Evolutionary conservation across 1,140 invertebrate species (phyloP), one percentile per base, ranked within the genome.

Genomic region (Philotrypesis tridentata): DNA sequence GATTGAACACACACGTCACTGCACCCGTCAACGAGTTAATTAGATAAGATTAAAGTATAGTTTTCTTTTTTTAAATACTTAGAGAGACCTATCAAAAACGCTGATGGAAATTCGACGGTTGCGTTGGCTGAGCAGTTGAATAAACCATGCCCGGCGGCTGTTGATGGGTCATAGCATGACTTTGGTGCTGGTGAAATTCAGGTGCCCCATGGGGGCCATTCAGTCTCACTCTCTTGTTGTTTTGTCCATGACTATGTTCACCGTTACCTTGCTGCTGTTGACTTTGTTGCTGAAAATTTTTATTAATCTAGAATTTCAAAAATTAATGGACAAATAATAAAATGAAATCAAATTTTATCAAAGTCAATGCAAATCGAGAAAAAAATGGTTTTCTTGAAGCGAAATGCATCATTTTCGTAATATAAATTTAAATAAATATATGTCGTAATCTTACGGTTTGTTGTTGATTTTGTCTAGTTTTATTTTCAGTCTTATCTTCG

Each of bases 401-500:
- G 17, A 80, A 80, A 29, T 80, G 29, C 55, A 80, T 80, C 73
- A 23, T 73, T 80, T 67, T 80, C 48, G 61, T 48, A 74, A 74
- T 60, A 60, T 25, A 74, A 63, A 65, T 67, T 81, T 65, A 0
- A 23, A 79, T 23, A 27, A 31, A 65, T 61, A 3, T 61, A 4
- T 11, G 48, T 11, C 37, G 23, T 27, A 80, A 83, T 78, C 82
- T 89, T 89, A 92, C 91, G 77, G 90, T 91, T 91, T 94, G 95
- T 85, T 94, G 94, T 79, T 96, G 95, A 89, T 96, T 96, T 86
- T 96, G 95, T 71, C 95, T 93, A 25, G 95, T 94, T 92, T 97
- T 97, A 82, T 96, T 97, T 88, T 98, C 97, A 80, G 96, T 95
- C 91, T 98, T 98, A 88, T 98, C 97, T 84, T 99, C 98, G 87